Conservation (phyloP, 2,797 vertebrate species). For the Pempheris klunzingeri region DNA sequence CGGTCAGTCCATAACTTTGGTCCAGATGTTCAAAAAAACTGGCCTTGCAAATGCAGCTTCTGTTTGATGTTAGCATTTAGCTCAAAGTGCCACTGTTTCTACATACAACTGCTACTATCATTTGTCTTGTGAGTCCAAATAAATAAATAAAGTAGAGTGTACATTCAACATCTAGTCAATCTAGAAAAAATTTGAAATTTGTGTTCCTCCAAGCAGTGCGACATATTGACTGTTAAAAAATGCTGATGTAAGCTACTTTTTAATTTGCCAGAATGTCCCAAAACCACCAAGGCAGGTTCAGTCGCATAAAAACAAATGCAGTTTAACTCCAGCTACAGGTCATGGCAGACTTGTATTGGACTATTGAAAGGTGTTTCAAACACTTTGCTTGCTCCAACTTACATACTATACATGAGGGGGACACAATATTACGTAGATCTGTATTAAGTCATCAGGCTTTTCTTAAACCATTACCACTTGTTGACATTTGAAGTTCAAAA, state of each 20-base stretch:
- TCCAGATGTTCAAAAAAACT: not conserved
- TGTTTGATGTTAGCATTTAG: not conserved
- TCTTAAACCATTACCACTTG: too few species aligned
- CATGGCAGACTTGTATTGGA: too few species aligned
- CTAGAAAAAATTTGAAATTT: too few species aligned
- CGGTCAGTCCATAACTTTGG: not conserved
- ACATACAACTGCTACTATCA: not conserved
- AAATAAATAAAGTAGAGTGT: not conserved
- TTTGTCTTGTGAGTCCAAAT: not conserved
- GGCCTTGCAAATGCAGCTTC: not conserved
- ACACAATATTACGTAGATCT: not conserved
- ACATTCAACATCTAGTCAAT: not conserved
- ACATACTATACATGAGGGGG: not conserved
- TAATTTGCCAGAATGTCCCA: too few species aligned
- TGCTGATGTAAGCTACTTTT: too few species aligned
- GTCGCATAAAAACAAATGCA: too few species aligned
- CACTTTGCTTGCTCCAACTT: not conserved
- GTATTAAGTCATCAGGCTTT: not conserved
- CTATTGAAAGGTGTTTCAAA: too few species aligned
- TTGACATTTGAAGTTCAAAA: too few species aligned
- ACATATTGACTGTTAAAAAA: not conserved
- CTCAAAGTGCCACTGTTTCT: not conserved
- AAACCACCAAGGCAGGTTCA: too few species aligned
- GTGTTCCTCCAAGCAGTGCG: too few species aligned
- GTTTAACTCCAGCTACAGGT: too few species aligned